phyloP scores from a whole-genome alignment of 2,113 vertebrate genomes.

The Lates calcarifer region DNA sequence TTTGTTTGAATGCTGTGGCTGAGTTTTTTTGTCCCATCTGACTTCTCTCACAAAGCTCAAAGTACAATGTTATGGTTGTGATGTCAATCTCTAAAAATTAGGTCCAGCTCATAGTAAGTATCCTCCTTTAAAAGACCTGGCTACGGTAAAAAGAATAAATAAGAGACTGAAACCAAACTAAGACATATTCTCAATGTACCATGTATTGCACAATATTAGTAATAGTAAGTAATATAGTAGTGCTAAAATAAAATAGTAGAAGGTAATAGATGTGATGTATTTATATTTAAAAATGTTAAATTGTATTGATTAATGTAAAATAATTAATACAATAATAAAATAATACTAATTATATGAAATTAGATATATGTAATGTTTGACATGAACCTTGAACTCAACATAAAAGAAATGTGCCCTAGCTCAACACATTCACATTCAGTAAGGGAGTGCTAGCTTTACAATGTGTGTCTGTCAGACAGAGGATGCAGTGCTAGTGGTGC shows the following conservation, averaged over 20 bases:
- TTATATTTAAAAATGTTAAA: neutral
- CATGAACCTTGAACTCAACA: neutral
- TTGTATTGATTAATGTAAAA: neutral
- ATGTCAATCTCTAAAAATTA: no score
- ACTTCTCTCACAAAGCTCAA: no score
- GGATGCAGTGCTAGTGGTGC: conserved; percentile 13
- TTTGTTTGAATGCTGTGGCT: no score
- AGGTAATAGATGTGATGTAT: neutral
- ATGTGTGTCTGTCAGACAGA: conserved; percentile 3
- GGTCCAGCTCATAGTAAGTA: no score
- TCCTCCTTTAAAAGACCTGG: no score
- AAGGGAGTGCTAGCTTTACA: neutral
- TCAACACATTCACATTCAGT: neutral
- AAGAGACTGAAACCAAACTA: neutral
- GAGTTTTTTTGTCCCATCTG: no score
- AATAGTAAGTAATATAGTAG: neutral
- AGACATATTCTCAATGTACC: neutral
- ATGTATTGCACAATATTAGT: neutral
- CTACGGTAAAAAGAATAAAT: neutral
- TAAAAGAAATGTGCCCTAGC: neutral
- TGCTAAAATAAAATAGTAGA: neutral
- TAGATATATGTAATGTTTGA: neutral
- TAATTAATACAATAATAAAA: no score
- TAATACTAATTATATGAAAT: no score
- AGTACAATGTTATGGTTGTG: no score